Conservation (phyloP, 2,888 invertebrate genomes). For the Blastobasis adustella region DNA sequence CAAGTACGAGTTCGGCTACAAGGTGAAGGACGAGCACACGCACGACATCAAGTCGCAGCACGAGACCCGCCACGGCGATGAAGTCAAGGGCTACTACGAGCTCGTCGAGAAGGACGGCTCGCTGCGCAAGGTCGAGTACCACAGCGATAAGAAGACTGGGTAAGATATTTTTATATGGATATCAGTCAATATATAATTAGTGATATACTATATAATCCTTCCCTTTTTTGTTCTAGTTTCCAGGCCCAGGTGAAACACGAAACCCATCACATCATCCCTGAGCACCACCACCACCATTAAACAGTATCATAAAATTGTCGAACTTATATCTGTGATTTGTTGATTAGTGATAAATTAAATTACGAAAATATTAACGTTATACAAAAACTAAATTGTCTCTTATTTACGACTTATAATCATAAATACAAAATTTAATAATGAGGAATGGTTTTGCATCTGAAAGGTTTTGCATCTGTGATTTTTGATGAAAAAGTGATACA, state of each 20-base stretch:
- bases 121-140: conserved; percentile 67
- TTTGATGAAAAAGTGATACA: no score
- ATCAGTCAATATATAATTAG: no score
- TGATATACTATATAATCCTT: no score
- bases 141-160: conserved; percentile 62
- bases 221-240: conserved; percentile 35
- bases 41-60: conserved; percentile 77
- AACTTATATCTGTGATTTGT: no score
- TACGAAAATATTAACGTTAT: no score
- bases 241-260: conserved; percentile 58
- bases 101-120: conserved; percentile 68
- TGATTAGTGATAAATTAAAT: no score
- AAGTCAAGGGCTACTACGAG: conserved; percentile 72
- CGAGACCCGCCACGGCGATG: conserved; percentile 76
- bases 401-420: no score
- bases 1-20: conserved; percentile 74
- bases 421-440: no score
- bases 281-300: conserved; percentile 31
- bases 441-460: no score
- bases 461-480: no score
- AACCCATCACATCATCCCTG: conserved; percentile 52
- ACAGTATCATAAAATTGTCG: no score
- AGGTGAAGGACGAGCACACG: conserved; percentile 72
- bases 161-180: conserved; percentile 15
- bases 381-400: no score